phyloP scores from a whole-genome alignment of 2,888 invertebrate species.

The Dryobota labecula region DNA sequence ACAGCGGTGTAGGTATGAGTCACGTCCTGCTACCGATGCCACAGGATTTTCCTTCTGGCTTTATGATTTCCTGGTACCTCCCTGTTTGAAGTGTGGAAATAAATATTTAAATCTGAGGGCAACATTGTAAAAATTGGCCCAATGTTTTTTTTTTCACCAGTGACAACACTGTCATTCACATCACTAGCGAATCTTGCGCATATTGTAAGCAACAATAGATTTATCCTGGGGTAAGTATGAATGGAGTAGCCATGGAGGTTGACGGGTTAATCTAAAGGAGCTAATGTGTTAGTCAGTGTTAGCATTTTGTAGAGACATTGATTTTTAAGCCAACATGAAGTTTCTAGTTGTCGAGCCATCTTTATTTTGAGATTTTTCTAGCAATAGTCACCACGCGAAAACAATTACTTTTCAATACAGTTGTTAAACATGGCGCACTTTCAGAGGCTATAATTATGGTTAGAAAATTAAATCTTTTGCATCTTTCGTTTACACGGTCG shows the following conservation, averaged over 20 bases:
- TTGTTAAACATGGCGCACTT: too few species aligned
- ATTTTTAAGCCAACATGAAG: neutral
- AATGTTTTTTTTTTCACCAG: neutral
- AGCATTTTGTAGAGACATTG: neutral
- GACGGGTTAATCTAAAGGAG: neutral
- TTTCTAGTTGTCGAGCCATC: neutral
- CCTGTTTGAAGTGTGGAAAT: slow-evolving; percentile 12
- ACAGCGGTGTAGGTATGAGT: slow-evolving; percentile 54
- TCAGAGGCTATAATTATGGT: too few species aligned
- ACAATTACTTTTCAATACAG: neutral
- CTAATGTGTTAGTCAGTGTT: too few species aligned
- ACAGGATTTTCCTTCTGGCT: slow-evolving; percentile 76
- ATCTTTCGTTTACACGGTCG: too few species aligned
- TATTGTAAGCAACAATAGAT: neutral
- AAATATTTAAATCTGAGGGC: neutral
- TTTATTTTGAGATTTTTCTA: too few species aligned
- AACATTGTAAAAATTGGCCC: too few species aligned
- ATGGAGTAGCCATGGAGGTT: neutral
- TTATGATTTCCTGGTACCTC: slow-evolving; percentile 75
- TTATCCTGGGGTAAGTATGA: neutral
- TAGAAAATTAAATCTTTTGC: too few species aligned
- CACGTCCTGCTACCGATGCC: slow-evolving; percentile 64
- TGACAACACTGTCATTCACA: neutral
- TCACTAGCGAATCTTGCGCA: neutral
- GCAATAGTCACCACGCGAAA: too few species aligned